Percentiles rank a stretch among this genome's conserved stretches.
These are phyloP conservation scores for Gallirallus australis DNA, from an alignment of 2,797 vertebrate species.

Conservation along the genomic window DNA sequence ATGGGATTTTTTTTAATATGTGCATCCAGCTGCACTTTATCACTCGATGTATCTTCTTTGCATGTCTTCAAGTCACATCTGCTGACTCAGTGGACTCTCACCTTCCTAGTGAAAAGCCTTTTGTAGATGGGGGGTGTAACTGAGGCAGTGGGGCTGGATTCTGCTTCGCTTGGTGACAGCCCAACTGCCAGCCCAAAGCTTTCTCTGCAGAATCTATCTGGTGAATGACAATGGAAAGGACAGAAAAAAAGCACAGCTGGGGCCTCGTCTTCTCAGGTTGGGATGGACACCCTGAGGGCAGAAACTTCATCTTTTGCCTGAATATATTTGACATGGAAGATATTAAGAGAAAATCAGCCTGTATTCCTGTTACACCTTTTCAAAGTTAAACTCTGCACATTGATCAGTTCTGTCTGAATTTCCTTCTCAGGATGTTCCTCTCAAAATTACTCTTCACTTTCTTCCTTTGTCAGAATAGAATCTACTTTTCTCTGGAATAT, in stretches of 20 bases:
- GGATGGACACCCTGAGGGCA: not conserved
- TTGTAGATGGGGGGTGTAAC: not conserved
- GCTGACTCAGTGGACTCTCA: not conserved
- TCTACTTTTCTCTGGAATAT: not conserved
- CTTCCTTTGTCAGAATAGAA: not conserved
- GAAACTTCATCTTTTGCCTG: slow-evolving; percentile 4
- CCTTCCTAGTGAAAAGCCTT: not conserved
- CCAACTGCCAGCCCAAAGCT: not conserved
- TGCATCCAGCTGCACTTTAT: slow-evolving; percentile 5
- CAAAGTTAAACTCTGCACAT: not conserved
- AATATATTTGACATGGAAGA: not conserved
- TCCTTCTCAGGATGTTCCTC: not conserved
- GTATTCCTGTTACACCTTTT: not conserved
- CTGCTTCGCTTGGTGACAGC: not conserved
- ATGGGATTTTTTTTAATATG: not conserved
- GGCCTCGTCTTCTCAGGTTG: not conserved
- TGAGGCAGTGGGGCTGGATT: not conserved
- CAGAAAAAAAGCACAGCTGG: not conserved
- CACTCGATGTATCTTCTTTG: not conserved
- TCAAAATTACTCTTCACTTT: not conserved
- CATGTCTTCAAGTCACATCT: not conserved
- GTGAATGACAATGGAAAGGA: not conserved
- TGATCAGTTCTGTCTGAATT: slow-evolving; percentile 15
- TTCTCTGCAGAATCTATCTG: not conserved
- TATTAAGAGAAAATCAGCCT: not conserved